Conservation (phyloP, 2,888 invertebrate species). For the Gibbula magus region DNA sequence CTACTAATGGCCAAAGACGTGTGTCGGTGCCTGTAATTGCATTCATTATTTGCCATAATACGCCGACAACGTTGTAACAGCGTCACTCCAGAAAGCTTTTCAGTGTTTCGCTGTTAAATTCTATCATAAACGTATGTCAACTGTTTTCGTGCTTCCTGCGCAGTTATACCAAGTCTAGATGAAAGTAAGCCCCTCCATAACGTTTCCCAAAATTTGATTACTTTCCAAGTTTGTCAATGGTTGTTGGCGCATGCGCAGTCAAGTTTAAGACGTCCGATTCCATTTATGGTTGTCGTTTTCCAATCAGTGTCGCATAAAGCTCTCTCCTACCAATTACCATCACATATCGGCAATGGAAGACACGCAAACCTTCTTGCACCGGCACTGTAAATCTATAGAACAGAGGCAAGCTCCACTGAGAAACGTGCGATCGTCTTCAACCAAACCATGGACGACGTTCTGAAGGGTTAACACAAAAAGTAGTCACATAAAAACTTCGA, state of each 20-base stretch:
- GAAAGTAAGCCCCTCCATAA: constrained; percentile 32
- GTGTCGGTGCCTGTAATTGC: constrained; percentile 26
- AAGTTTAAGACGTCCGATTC: constrained; percentile 23
- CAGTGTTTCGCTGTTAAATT: constrained; percentile 42
- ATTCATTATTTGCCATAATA: constrained; percentile 33
- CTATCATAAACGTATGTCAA: constrained; percentile 45
- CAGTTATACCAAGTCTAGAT: constrained; percentile 24
- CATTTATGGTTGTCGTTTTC: constrained; percentile 25
- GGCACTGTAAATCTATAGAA: no score
- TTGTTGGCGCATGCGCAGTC: constrained; percentile 28
- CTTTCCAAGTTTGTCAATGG: constrained; percentile 24
- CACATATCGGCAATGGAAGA: not conserved
- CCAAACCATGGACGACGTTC: no score
- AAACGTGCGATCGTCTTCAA: no score
- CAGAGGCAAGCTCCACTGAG: no score
- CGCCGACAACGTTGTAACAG: constrained; percentile 19
- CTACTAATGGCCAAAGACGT: not conserved
- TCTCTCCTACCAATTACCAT: constrained; percentile 13
- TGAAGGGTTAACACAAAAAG: no score
- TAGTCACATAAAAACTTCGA: no score
- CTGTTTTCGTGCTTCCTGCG: constrained; percentile 36
- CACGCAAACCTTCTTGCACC: no score
- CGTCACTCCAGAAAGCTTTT: constrained; percentile 36
- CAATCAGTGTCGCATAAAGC: constrained; percentile 23
- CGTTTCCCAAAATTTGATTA: constrained; percentile 34